Evolutionary conservation across 1,140 invertebrate species (phyloP).

Genomic region (Mamestra configurata): DNA sequence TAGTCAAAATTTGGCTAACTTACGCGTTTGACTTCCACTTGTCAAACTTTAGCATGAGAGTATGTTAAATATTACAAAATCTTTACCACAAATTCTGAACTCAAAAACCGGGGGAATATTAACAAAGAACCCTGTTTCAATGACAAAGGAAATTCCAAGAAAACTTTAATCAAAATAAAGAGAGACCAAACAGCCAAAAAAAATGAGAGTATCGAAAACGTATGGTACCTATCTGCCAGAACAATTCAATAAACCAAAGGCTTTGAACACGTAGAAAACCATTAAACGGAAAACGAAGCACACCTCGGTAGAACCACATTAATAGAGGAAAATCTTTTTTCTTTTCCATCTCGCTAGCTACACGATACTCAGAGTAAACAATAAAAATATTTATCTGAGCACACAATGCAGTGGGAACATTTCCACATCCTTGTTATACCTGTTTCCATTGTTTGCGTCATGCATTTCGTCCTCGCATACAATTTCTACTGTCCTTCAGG

Average conservation of each 20-base stretch:
- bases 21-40: too few species aligned
- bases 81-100: too few species aligned
- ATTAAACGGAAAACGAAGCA: neutral
- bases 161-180: too few species aligned
- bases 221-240: too few species aligned
- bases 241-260: neutral
- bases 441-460: slow-evolving; percentile 34
- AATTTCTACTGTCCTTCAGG: slow-evolving; percentile 49
- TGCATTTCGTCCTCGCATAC: slow-evolving; percentile 41
- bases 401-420: slow-evolving; percentile 38
- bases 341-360: neutral
- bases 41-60: too few species aligned
- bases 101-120: too few species aligned
- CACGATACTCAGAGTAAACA: slow-evolving; percentile 26
- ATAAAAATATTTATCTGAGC: slow-evolving; percentile 44
- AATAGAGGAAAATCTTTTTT: slow-evolving; percentile 28
- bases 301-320: neutral
- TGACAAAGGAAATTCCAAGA: too few species aligned
- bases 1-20: too few species aligned
- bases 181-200: too few species aligned
- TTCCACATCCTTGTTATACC: slow-evolving; percentile 47
- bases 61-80: too few species aligned
- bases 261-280: neutral
- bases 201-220: too few species aligned
- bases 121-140: too few species aligned